These are phyloP conservation scores for Nycteola revayana DNA, from an alignment of 2,888 invertebrate species.

Conservation along the genomic window DNA sequence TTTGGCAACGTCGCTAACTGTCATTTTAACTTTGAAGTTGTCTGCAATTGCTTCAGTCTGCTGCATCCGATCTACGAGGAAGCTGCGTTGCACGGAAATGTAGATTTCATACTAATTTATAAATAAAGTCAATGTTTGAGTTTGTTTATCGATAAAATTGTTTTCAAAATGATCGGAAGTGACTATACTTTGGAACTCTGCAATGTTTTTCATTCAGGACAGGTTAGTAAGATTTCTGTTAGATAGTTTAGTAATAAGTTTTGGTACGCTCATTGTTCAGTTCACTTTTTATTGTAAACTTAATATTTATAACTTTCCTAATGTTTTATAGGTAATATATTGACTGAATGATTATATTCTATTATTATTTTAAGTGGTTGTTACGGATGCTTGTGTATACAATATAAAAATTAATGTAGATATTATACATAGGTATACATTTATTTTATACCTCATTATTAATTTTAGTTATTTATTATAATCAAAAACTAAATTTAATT, in stretches of 20 bases:
- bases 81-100: slow-evolving; percentile 46
- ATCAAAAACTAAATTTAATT: too few species aligned
- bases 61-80: slow-evolving; percentile 30
- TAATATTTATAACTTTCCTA: too few species aligned
- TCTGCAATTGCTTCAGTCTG: slow-evolving; percentile 50
- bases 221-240: slow-evolving; percentile 78
- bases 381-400: too few species aligned
- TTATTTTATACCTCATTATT: too few species aligned
- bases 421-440: too few species aligned
- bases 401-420: too few species aligned
- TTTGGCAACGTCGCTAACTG: slow-evolving; percentile 61
- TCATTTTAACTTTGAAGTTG: slow-evolving; percentile 55
- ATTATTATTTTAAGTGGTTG: too few species aligned
- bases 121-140: slow-evolving; percentile 18
- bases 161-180: slow-evolving; percentile 86
- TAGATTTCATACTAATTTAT: not conserved
- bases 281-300: too few species aligned
- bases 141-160: slow-evolving; percentile 18
- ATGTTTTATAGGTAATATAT: too few species aligned
- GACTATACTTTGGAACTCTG: slow-evolving; percentile 94
- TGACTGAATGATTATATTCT: too few species aligned
- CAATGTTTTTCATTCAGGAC: slow-evolving; percentile 94
- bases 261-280: too few species aligned
- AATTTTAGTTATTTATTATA: too few species aligned
- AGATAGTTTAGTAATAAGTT: not conserved